Evolutionary conservation across 2,888 invertebrate genomes (phyloP).

Genomic region (Agrotis ipsilon): DNA sequence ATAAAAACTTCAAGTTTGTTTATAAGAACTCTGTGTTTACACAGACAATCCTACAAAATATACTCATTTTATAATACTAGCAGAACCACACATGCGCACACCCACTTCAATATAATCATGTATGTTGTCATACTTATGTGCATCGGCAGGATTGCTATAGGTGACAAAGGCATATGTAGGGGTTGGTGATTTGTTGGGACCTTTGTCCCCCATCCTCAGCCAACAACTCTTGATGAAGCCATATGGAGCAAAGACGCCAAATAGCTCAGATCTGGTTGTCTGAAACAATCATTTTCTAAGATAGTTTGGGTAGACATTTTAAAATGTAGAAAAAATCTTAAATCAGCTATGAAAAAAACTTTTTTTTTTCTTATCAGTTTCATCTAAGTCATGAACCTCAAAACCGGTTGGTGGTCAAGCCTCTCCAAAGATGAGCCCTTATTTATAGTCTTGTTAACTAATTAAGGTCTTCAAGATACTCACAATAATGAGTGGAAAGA

Average conservation of each 20-base stretch:
- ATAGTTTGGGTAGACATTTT: not conserved
- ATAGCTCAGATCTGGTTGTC: slow-evolving; percentile 90
- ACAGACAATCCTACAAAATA: not conserved
- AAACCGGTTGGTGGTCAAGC: no score
- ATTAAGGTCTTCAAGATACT: no score
- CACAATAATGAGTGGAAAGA: no score
- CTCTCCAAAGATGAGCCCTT: no score
- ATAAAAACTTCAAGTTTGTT: no score
- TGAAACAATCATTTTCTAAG: slow-evolving; percentile 70
- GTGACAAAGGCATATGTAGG: slow-evolving; percentile 91
- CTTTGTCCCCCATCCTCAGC: slow-evolving; percentile 86
- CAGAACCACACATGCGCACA: no score
- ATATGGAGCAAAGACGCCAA: slow-evolving; percentile 89
- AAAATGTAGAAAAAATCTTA: no score
- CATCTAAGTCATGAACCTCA: no score
- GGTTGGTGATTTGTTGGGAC: slow-evolving; percentile 76
- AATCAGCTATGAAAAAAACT: no score
- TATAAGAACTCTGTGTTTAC: not conserved
- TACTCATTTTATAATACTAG: not conserved
- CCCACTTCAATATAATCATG: not conserved
- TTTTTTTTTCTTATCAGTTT: no score
- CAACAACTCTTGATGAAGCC: slow-evolving; percentile 91
- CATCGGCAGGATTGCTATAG: slow-evolving; percentile 88
- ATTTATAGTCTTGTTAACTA: no score
- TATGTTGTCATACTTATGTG: slow-evolving; percentile 85